Evolutionary conservation across 2,113 vertebrate species (phyloP), one percentile per base, ranked within the genome.

Genomic region (Rhipidura dahli): DNA sequence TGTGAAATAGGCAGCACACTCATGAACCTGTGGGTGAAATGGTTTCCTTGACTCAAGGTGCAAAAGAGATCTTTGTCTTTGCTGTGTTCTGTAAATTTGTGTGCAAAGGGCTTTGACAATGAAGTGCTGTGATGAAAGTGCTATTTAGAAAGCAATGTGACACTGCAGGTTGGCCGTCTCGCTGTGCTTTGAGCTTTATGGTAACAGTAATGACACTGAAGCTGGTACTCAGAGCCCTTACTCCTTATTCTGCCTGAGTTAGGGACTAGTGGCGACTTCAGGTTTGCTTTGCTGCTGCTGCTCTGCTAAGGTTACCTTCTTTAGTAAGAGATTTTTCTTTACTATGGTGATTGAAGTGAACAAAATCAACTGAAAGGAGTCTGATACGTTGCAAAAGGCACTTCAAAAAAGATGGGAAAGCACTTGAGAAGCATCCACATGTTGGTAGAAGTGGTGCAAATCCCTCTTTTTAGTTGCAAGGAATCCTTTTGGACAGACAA

Each of bases 21-120:
- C 10, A 63, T 31, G n/a, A 72, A 9, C 35, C 31, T 54, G 72
- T 35, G 39, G 82, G 35, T 70, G 68, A 79, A 66, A 60, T 15
- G 8, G 12, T 77, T 95, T 80, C 75, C 85, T 81, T 91, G 70
- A 77, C 83, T 90, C 60, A 66, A 88, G 80, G 93, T 88, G 75
- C 90, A 96, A 91, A 88, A 70, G 75, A 73, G 45, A 9, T 83
- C 35, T 63, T 79, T 44, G 79, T 88, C 85, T 92, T 77, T 39
- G 63, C 45, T 83, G 66, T 95, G 87, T 90, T 83, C 40, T 66
- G 85, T 94, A 51, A 57, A 85, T 83, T 73, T 80, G 26, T 83
- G 93, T 93, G 82, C 79, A 90, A 94, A 97, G 93, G 96, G 96
- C 95, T 96, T 97, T 95, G 94, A 95, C 78, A 87, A 90, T 73